Conservation (phyloP, 37 sponge, comb jelly and placozoan species). For the Tethya wilhelma region DNA sequence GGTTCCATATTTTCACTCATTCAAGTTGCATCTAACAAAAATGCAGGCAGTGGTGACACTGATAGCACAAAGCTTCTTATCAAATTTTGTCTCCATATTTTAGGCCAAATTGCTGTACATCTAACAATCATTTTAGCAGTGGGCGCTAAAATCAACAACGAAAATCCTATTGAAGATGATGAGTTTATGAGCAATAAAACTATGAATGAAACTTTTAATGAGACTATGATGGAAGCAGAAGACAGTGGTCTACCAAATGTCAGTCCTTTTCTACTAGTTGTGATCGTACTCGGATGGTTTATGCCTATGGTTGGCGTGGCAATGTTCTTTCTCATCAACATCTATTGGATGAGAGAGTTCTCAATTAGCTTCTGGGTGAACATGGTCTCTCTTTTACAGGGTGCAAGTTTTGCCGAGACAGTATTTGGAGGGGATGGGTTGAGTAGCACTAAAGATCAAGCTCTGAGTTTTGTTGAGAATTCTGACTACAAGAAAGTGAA, state of each 20-base stretch:
- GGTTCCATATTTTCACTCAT: conserved; percentile 18
- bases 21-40: not conserved
- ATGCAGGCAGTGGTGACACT: not conserved
- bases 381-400: conserved; percentile 43
- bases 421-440: conserved; percentile 18
- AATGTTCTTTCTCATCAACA: conserved; percentile 37
- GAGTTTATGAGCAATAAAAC: no score
- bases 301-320: conserved; percentile 36
- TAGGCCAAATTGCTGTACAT: conserved; percentile 41
- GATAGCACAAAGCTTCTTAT: conserved; percentile 1
- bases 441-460: not conserved
- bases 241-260: no score
- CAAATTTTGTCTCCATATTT: conserved; percentile 21
- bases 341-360: conserved; percentile 43
- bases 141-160: conserved; percentile 44
- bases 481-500: conserved; percentile 17
- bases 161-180: conserved; percentile 37
- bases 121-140: conserved; percentile 17
- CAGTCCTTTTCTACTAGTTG: conserved; percentile 32
- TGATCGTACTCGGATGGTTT: conserved; percentile 15
- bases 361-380: conserved; percentile 33
- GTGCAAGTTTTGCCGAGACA: conserved; percentile 34
- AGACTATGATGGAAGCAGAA: no score
- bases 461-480: not conserved
- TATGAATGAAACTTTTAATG: no score